These are phyloP conservation scores for Acrocera orbiculus DNA, from an alignment of 2,888 invertebrate species.

Conservation along the genomic window DNA sequence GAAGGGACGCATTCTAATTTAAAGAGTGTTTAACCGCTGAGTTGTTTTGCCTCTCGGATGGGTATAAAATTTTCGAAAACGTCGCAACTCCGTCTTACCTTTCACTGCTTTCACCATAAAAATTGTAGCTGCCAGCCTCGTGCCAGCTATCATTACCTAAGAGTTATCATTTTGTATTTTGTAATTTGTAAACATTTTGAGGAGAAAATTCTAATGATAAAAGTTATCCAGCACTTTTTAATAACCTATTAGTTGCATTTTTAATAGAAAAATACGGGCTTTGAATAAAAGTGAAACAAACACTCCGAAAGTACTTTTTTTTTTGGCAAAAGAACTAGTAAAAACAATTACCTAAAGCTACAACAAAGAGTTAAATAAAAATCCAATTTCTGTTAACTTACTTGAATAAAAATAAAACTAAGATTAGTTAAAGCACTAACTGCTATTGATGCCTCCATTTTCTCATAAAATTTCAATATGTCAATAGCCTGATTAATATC, in stretches of 20 bases:
- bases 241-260: neutral
- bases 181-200: too few species aligned
- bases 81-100: too few species aligned
- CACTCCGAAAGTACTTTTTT: neutral
- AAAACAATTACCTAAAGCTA: neutral
- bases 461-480: slow-evolving; percentile 69
- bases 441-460: slow-evolving; percentile 66
- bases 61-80: too few species aligned
- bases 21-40: too few species aligned
- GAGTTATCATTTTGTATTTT: too few species aligned
- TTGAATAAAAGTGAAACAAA: neutral
- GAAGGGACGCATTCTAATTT: too few species aligned
- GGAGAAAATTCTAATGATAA: too few species aligned
- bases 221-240: neutral
- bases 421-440: slow-evolving; percentile 73
- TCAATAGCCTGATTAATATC: slow-evolving; percentile 66
- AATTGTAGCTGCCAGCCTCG: too few species aligned
- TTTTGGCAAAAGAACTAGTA: too few species aligned
- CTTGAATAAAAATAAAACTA: slow-evolving; percentile 50
- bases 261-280: neutral
- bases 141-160: too few species aligned
- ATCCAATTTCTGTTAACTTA: slow-evolving; percentile 14
- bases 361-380: neutral
- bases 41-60: too few species aligned
- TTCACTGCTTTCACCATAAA: too few species aligned